Evolutionary conservation across 2,797 vertebrate genomes (phyloP).

Genomic region (Pogoniulus pusillus): DNA sequence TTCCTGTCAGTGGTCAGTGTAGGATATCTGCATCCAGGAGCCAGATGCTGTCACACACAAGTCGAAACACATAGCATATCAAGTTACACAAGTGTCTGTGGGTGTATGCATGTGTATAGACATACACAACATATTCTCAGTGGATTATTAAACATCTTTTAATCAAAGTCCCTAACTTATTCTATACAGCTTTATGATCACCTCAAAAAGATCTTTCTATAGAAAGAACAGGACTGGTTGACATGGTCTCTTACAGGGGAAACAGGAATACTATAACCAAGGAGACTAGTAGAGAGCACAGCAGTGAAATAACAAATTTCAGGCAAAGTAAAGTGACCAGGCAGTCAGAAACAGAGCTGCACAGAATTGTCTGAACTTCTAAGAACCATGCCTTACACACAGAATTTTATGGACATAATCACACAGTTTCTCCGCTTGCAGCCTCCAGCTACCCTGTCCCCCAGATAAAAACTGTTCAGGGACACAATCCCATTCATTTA

Average conservation of each 20-base stretch:
- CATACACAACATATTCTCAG: fast-evolving
- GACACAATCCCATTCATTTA: neutral
- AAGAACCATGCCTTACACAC: neutral
- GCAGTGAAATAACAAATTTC: neutral
- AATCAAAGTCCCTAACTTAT: neutral
- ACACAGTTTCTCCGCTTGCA: neutral
- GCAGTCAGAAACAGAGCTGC: neutral
- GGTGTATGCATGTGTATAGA: neutral
- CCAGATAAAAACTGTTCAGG: neutral
- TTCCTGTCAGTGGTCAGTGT: neutral
- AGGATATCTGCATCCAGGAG: neutral
- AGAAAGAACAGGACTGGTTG: neutral
- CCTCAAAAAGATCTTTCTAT: neutral
- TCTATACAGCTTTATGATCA: neutral
- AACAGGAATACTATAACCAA: neutral
- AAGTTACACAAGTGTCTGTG: neutral
- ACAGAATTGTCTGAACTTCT: neutral
- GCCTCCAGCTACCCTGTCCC: neutral
- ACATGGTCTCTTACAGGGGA: fast-evolving
- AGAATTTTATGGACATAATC: neutral
- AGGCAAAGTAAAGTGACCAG: neutral
- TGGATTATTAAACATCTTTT: neutral
- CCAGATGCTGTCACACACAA: fast-evolving
- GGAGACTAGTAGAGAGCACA: neutral
- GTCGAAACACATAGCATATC: neutral